These are phyloP conservation scores for Channa argus DNA, from an alignment of 2,113 vertebrate genomes.

Conservation along the genomic window DNA sequence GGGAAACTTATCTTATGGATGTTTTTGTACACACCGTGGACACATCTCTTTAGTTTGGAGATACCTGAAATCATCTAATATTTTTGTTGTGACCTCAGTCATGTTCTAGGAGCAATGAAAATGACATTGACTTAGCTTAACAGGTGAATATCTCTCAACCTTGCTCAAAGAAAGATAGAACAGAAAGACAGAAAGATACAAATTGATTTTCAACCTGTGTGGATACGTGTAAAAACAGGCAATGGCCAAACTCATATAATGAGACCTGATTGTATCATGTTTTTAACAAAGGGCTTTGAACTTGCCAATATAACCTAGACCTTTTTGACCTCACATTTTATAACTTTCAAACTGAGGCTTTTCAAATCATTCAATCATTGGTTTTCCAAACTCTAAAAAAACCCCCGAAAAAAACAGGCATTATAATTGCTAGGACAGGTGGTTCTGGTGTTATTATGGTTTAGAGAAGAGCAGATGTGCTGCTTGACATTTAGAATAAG, in stretches of 20 bases:
- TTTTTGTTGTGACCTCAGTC: neutral
- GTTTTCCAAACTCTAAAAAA: neutral
- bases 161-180: too few species aligned
- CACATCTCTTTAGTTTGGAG: neutral
- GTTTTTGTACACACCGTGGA: too few species aligned
- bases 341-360: neutral
- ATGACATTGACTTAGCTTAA: neutral
- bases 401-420: neutral
- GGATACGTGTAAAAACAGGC: too few species aligned
- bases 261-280: too few species aligned
- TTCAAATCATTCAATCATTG: neutral
- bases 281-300: neutral
- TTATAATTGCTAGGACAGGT: too few species aligned
- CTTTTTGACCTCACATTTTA: too few species aligned
- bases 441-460: neutral
- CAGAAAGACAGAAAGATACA: too few species aligned
- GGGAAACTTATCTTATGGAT: neutral
- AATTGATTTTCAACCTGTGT: too few species aligned
- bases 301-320: neutral
- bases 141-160: too few species aligned
- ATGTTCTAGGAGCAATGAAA: neutral
- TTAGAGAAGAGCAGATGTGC: neutral
- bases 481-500: constrained; percentile 22
- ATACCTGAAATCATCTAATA: neutral
- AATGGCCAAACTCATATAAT: too few species aligned